Conservation (phyloP, 2,797 vertebrate species). For the Vespertilio murinus region DNA sequence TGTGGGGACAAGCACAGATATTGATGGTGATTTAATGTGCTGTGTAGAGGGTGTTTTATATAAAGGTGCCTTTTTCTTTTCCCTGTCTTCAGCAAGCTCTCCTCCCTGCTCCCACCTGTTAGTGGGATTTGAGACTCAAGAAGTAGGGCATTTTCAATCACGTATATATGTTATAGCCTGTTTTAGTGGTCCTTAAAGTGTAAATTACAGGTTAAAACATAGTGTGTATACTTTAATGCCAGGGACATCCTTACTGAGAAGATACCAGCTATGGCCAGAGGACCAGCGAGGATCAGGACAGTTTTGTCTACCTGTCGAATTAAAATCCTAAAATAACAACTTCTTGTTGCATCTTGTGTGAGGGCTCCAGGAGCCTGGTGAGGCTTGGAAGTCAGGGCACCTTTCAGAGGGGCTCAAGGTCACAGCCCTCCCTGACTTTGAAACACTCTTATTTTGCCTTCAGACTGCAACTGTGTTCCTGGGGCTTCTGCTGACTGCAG, state of each 20-base stretch:
- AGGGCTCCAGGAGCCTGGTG: not conserved
- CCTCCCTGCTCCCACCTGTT: not conserved
- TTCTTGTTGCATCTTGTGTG: not conserved
- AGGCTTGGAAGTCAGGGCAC: not conserved
- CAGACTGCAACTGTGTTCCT: conserved; percentile 27
- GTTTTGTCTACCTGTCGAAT: conserved; percentile 19
- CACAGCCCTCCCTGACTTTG: conserved; percentile 49
- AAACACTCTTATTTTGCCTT: conserved; percentile 68
- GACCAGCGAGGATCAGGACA: not conserved
- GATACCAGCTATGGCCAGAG: not conserved
- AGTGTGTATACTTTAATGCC: not conserved
- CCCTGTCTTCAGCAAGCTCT: not conserved
- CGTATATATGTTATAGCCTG: not conserved
- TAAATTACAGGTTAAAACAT: conserved; percentile 4
- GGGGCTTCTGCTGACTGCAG: conserved; percentile 75
- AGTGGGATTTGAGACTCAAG: conserved; percentile 30
- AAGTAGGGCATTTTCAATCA: not conserved
- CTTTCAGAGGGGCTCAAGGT: conserved; percentile 53
- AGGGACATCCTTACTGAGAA: not conserved
- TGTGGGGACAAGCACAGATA: not conserved
- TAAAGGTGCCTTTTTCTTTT: not conserved
- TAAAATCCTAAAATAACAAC: conserved; percentile 5
- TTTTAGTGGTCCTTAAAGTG: conserved; percentile 38
- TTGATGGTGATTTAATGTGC: not conserved
- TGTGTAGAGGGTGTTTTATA: not conserved